A percentile compares a stretch with the other conserved stretches of the same genome.
Evolutionary conservation across 2,888 invertebrate genomes (phyloP).

Genomic region (Erebia aethiops): DNA sequence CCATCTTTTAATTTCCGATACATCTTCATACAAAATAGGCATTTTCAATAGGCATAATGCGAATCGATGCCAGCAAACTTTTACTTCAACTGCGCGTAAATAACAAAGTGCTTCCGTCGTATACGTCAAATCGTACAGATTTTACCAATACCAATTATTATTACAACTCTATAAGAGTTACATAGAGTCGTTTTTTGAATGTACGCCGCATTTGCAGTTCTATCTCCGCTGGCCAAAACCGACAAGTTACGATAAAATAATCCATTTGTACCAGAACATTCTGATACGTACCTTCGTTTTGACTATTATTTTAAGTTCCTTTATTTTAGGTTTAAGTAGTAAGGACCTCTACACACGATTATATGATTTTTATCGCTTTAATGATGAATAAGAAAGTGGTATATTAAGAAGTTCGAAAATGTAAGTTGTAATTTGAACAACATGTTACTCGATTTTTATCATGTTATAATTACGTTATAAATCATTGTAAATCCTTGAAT

Average conservation of each 20-base stretch:
- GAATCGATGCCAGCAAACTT: too few species aligned
- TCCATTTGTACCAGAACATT: conserved; percentile 60
- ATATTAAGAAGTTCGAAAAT: background rate
- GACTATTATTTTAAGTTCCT: conserved; percentile 41
- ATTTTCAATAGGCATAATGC: too few species aligned
- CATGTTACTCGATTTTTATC: too few species aligned
- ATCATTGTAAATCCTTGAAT: background rate
- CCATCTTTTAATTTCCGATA: too few species aligned
- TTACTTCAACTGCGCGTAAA: too few species aligned
- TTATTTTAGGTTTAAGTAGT: conserved; percentile 19
- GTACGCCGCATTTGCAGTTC: background rate
- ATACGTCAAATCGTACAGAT: too few species aligned
- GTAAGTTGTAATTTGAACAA: too few species aligned
- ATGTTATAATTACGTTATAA: background rate
- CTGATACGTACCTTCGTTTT: conserved; percentile 66
- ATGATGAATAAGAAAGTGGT: background rate
- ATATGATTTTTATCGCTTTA: background rate
- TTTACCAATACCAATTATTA: too few species aligned
- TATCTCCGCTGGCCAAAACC: background rate
- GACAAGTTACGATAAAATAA: background rate
- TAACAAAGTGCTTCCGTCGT: too few species aligned
- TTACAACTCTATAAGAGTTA: too few species aligned
- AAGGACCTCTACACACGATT: background rate
- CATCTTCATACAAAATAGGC: too few species aligned
- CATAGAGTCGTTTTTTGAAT: too few species aligned